Evolutionary conservation across 1,140 invertebrate genomes (phyloP), one percentile per base, ranked within the genome.

Genomic region (Drosophila equinoxialis): DNA sequence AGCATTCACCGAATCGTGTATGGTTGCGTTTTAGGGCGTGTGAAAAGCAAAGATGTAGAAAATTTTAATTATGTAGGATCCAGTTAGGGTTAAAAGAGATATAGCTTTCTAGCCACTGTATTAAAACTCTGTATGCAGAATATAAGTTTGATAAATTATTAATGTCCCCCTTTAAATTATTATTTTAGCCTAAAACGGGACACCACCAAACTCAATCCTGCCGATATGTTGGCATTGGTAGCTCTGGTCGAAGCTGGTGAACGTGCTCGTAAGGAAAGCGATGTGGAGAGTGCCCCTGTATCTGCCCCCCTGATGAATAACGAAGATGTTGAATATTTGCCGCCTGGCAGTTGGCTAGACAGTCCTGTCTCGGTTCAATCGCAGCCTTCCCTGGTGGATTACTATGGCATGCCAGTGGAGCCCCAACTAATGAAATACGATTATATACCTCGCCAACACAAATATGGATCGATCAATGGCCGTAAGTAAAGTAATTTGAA

Each of bases 201-300:
- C 42, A 81, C 78, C 39, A 89, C 91, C 60, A 91, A 92, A 45
- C 59, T 92, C 26, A 92, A 87, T 17, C 91, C 91, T 11, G 91
- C 91, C 13, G 91, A 92, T 67, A 92, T 92, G 91, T 45, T 92
- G 54, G 91, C 91, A 2, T 67, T 92, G 26, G 91, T 92, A 13
- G 91, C 91, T 2, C 48, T 92, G 11, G 91, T 92, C n/a, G 91
- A 92, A 33, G 91, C 91, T 14, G 91, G 91, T 3, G 91, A 92
- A 62, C 78, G 91, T 7, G 86, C 91, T 26, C 85, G 91, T 45
- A 87, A 92, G 60, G 91, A 92, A 8, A 78, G 63, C 54, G 91
- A 92, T 54, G 76, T 74, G 17, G 91, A 91, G 11, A 77, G 59
- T 57, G 62, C 65, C 6, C 71, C 85, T 5, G 65, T 79, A 17